Conservation (phyloP, 2,113 vertebrate genomes). For the Gadus chalcogrammus region DNA sequence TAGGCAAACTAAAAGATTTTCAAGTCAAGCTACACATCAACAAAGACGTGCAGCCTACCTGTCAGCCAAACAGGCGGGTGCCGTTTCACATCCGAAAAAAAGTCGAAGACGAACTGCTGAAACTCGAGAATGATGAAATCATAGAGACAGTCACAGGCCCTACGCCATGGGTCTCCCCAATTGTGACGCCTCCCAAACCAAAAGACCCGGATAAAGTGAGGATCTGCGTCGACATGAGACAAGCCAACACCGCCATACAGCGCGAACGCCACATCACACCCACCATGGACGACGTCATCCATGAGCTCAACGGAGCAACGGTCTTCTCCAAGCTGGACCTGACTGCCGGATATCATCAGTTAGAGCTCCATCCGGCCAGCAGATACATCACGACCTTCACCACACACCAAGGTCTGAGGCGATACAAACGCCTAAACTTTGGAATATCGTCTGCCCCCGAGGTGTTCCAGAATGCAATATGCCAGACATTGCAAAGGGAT, state of each 20-base stretch:
- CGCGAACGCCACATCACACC: constrained; percentile 33
- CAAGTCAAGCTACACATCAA: constrained; percentile 27
- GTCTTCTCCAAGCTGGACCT: constrained; percentile 30
- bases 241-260: constrained; percentile 2
- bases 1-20: constrained; percentile 31
- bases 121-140: too few species aligned
- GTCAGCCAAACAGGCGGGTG: constrained; percentile 16
- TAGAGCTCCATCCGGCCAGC: constrained; percentile 30
- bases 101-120: too few species aligned
- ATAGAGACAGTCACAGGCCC: too few species aligned
- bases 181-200: too few species aligned
- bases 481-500: constrained; percentile 20
- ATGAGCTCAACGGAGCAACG: constrained; percentile 29
- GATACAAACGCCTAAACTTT: constrained; percentile 30
- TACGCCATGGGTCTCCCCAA: too few species aligned
- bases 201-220: too few species aligned
- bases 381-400: constrained; percentile 38
- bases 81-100: not conserved
- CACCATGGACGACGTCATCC: constrained; percentile 28
- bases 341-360: constrained; percentile 27
- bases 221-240: too few species aligned
- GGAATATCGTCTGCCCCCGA: constrained; percentile 36
- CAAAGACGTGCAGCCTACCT: constrained; percentile 8
- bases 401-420: constrained; percentile 15
- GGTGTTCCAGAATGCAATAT: constrained; percentile 28